phyloP scores from a whole-genome alignment of 2,113 vertebrate genomes.

The Vimba vimba region DNA sequence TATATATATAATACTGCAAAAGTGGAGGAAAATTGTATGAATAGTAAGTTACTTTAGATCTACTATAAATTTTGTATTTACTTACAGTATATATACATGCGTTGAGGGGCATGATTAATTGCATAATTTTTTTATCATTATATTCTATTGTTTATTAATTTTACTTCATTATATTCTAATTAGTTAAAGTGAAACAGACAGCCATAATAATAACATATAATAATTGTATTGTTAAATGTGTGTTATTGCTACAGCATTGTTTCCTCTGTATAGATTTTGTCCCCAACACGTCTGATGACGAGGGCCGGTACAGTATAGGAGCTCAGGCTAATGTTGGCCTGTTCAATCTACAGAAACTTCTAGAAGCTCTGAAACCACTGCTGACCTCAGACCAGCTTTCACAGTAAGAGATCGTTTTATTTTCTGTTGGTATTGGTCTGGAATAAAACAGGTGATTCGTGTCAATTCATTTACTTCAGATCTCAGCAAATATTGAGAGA shows the following conservation, averaged over 20 bases:
- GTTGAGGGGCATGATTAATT: too few species aligned
- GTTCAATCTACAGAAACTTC: conserved; percentile 84
- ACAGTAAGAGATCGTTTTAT: conserved; percentile 72
- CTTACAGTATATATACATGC: too few species aligned
- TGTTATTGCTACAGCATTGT: neutral
- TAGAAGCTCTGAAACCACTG: conserved; percentile 75
- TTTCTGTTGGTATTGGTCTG: conserved; percentile 22
- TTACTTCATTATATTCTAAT: neutral
- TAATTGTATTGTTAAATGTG: too few species aligned
- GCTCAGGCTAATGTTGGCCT: conserved; percentile 78
- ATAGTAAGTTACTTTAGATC: too few species aligned
- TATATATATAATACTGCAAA: too few species aligned
- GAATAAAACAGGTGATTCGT: neutral
- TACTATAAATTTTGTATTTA: too few species aligned
- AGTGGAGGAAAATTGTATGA: too few species aligned
- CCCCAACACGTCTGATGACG: conserved; percentile 83
- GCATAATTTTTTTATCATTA: too few species aligned
- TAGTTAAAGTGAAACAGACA: neutral
- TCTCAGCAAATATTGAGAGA: conserved; percentile 72
- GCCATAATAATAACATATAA: too few species aligned
- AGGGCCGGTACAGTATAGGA: conserved; percentile 80
- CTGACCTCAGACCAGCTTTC: conserved; percentile 74
- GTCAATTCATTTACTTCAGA: conserved; percentile 60
- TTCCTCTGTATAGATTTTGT: conserved; percentile 78
- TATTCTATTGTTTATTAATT: too few species aligned